Percentiles rank a stretch among this genome's conserved stretches.
Evolutionary conservation across 2,888 invertebrate genomes (phyloP).

Genomic region (Antheraea assamensis): DNA sequence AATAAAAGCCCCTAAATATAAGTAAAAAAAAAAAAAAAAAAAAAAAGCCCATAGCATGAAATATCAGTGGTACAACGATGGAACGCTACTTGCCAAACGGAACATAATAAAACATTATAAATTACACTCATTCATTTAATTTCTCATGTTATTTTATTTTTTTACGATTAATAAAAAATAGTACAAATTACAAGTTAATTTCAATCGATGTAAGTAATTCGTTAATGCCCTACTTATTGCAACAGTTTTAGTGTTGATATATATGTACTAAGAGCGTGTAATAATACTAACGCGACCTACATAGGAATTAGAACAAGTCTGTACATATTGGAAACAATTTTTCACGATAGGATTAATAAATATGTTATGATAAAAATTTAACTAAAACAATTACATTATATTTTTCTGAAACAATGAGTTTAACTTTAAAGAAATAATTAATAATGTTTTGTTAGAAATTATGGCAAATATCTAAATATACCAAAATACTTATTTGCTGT

Average conservation of each 20-base stretch:
- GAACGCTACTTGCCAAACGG: not conserved
- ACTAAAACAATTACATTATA: not conserved
- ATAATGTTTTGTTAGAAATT: not conserved
- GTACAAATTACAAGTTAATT: no score
- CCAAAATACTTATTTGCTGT: not conserved
- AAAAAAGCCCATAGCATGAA: no score
- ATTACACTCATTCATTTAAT: not conserved
- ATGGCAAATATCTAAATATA: not conserved
- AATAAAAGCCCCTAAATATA: no score
- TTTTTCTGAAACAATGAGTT: not conserved
- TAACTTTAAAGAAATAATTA: not conserved
- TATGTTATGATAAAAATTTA: not conserved
- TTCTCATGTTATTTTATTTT: not conserved
- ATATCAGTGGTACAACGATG: not conserved
- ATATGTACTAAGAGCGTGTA: not conserved
- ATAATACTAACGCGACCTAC: not conserved
- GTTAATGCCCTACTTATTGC: no score
- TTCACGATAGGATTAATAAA: not conserved
- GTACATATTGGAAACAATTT: not conserved
- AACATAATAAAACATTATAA: not conserved
- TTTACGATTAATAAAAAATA: not conserved
- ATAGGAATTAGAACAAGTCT: not conserved
- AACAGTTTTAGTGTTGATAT: not conserved
- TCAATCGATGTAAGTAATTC: no score
- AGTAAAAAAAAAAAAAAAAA: no score